Evolutionary conservation across 2,113 vertebrate species (phyloP), one percentile per base, ranked within the genome.

Genomic region (Capreolus pygargus): DNA sequence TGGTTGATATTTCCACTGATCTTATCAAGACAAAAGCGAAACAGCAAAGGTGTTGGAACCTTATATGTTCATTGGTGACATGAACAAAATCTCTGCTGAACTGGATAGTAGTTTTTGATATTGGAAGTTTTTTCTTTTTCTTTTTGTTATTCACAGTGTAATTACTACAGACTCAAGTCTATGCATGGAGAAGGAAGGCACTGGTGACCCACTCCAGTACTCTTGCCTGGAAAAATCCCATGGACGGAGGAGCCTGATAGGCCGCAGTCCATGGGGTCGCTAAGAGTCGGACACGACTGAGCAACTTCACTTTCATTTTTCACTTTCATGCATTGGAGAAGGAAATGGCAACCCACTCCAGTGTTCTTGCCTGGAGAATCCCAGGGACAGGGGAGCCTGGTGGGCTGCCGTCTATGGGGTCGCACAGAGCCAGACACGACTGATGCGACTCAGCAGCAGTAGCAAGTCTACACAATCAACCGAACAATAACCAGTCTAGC

Each of bases 1-100:
- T 12, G 9, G 12, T 19, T 58, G 14, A 39, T 25, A 45, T 23
- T 64, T 76, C 74, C 23, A 1, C 79, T 88, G 79, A 39, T 84
- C 14, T 89, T 30, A 64, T 58, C 54, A 84, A 91, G 57, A n/a
- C 33, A 13, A 61, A 89, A 70, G 70, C 1, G 19, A 95, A 97
- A 57, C 39, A 57, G 43, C 43, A 43, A 64, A 82, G n/a, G 19
- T 58, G 28, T 79, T 39, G 36, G 84, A 82, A 47, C 12, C 11
- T 54, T 39, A 27, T 16, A 1, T 12, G 1, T 45, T 89, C 84
- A 6, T 45, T 57, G 70, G 74, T 82, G 74, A 82, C 33, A 19
- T 27, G 47, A 78, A 47, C 39, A 43, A 39, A 64, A 33, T n/a
- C 52, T 61, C 61, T 92, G 47, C 74, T 55, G 54, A 88, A 21